Evolutionary conservation across 2,888 invertebrate genomes (phyloP), one percentile per base, ranked within the genome.

Genomic region (Lycia hirtaria): DNA sequence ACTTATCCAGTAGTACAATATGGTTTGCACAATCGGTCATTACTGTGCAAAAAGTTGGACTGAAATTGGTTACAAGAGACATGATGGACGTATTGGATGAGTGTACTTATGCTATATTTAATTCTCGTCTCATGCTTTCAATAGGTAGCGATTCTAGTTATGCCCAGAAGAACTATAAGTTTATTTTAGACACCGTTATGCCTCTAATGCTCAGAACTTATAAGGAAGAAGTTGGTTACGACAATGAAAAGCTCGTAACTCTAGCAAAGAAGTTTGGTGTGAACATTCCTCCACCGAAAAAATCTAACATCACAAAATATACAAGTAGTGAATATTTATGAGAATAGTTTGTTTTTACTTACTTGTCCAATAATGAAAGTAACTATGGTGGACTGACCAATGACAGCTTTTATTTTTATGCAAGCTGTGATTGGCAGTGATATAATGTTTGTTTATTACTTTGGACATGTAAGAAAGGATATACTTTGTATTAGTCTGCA

Each of bases 11-110:
- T 73, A 97, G 96, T 85, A 96, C 96, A 4, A 92, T 97, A 63
- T 94, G 95, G 75, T 97, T 97, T 85, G 94, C 95, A 4, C 96
- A 96, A 83, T 93, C 96, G 3, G 96, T 95, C 71, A 87, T 96
- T 37, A 93, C 94, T 19, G 92, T 97, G 59, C 92, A 96, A 62
- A 95, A 96, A 67, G 95, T 97, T 75, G 95, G 97, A 66, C 83
- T 97, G 66, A 94, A 95, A 72, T 90, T 97, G 60, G 94, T 95
- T 62, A 96, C 95, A 0, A 94, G 94, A 19, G 97, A 97, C 79
- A 93, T 96, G 76, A 94, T 96, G 82, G 93, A 94, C 65, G 93
- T 95, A 0, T 93, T 97, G 43, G 96, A 96, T 68, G 94, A 95
- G 58, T 94, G 95, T 47, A 92, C 97, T 41, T 93, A 94, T 70